These are phyloP conservation scores for Achlya flavicornis DNA, from an alignment of 2,888 invertebrate genomes.

Conservation along the genomic window DNA sequence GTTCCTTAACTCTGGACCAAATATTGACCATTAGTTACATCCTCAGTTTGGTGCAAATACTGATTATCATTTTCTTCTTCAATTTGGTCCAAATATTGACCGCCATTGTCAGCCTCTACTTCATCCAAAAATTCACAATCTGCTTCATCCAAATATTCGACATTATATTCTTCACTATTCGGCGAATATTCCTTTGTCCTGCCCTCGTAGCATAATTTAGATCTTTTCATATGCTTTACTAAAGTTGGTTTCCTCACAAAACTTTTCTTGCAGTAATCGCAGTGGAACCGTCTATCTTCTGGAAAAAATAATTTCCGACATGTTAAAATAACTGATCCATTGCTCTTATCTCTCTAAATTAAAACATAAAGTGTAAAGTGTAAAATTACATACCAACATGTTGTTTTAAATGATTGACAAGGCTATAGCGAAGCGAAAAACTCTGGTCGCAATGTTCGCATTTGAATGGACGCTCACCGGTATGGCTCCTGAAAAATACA, in stretches of 20 bases:
- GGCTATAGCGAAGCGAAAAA: conserved; percentile 47
- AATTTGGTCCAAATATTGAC: background rate
- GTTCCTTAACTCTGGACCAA: background rate
- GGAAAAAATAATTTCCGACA: conserved; percentile 34
- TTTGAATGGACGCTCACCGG: conserved; percentile 51
- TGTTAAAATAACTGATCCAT: background rate
- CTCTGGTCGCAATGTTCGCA: conserved; percentile 54
- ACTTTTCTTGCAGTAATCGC: conserved; percentile 46
- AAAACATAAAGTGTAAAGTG: no score
- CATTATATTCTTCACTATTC: background rate
- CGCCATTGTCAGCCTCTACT: background rate
- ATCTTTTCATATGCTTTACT: conserved; percentile 38
- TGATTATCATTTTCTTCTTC: background rate
- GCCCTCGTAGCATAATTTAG: conserved; percentile 32
- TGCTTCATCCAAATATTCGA: background rate
- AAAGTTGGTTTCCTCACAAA: conserved; percentile 40
- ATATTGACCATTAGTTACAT: background rate
- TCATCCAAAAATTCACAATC: background rate
- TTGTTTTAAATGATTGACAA: conserved; percentile 48
- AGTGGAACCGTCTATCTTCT: conserved; percentile 51
- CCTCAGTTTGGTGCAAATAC: background rate
- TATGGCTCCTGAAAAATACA: conserved; percentile 58
- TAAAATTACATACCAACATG: conserved; percentile 46
- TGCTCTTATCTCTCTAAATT: background rate
- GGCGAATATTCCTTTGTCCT: background rate